Evolutionary conservation across 2,888 invertebrate genomes (phyloP).

Genomic region (Crioceris asparagi): DNA sequence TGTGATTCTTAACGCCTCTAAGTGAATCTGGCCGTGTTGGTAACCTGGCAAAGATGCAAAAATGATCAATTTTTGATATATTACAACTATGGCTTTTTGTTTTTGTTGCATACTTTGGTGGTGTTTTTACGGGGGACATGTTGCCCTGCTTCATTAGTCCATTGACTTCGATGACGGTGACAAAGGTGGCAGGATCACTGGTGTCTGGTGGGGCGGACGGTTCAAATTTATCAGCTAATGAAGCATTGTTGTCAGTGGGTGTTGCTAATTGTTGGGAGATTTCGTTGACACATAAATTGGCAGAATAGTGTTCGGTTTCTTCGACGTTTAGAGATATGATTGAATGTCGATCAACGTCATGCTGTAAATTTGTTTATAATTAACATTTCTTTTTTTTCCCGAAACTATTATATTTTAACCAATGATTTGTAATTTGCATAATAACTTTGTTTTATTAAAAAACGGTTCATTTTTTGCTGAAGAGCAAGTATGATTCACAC

Average conservation of each 20-base stretch:
- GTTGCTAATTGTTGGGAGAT: slow-evolving; percentile 40
- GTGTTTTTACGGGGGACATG: slow-evolving; percentile 27
- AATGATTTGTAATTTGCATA: too few species aligned
- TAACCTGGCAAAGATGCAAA: slow-evolving; percentile 19
- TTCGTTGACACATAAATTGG: slow-evolving; percentile 62
- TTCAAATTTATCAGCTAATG: slow-evolving; percentile 21
- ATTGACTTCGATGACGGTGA: slow-evolving; percentile 83
- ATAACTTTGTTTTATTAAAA: too few species aligned
- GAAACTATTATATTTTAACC: too few species aligned
- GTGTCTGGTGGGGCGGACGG: slow-evolving; percentile 28
- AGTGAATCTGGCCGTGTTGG: slow-evolving; percentile 28
- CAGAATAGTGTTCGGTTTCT: slow-evolving; percentile 33
- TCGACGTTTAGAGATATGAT: slow-evolving; percentile 20
- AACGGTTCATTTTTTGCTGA: too few species aligned
- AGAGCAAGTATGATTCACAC: too few species aligned
- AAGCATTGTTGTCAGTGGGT: slow-evolving; percentile 16
- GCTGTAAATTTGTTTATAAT: too few species aligned
- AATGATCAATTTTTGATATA: background rate
- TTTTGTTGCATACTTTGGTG: slow-evolving; percentile 32
- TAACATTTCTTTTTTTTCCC: too few species aligned
- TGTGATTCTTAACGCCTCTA: slow-evolving; percentile 17
- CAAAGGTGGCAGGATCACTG: slow-evolving; percentile 57
- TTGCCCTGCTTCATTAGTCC: slow-evolving; percentile 53
- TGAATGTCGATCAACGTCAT: slow-evolving; percentile 14
- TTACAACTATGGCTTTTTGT: background rate